Evolutionary conservation across 2,113 vertebrate species (phyloP).

Genomic region (Lonchura striata): DNA sequence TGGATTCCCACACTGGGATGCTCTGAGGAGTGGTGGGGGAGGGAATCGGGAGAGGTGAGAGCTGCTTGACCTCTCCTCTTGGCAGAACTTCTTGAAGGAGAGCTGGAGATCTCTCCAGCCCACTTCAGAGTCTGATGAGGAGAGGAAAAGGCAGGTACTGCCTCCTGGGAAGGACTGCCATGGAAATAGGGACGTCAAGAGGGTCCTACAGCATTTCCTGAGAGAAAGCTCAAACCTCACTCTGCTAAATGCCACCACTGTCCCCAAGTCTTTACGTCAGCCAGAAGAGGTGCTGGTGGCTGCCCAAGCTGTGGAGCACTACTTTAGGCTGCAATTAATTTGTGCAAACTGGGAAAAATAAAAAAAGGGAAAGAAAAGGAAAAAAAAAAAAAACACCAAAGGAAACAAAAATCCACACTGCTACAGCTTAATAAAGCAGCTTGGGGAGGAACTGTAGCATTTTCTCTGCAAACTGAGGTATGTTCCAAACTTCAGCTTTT

Average conservation of each 20-base stretch:
- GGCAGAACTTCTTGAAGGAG: background rate
- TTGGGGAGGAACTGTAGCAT: background rate
- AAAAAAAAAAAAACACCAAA: background rate
- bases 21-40: background rate
- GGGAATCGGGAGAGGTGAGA: background rate
- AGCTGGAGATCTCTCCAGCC: background rate
- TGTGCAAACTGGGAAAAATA: background rate
- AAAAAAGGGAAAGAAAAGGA: background rate
- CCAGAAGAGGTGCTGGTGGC: background rate
- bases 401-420: background rate
- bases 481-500: slow-evolving; percentile 37
- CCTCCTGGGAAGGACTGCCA: background rate
- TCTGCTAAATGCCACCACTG: accelerated
- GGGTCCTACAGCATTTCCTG: background rate
- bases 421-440: background rate
- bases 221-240: background rate
- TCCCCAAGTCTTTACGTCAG: accelerated
- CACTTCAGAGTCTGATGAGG: background rate
- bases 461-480: background rate
- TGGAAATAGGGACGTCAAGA: background rate
- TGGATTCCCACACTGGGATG: too few species aligned
- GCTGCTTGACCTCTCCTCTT: background rate
- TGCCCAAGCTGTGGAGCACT: background rate
- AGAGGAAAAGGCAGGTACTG: background rate
- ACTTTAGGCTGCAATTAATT: background rate